These are phyloP conservation scores for Zingel zingel DNA, from an alignment of 2,113 vertebrate species.

Conservation along the genomic window DNA sequence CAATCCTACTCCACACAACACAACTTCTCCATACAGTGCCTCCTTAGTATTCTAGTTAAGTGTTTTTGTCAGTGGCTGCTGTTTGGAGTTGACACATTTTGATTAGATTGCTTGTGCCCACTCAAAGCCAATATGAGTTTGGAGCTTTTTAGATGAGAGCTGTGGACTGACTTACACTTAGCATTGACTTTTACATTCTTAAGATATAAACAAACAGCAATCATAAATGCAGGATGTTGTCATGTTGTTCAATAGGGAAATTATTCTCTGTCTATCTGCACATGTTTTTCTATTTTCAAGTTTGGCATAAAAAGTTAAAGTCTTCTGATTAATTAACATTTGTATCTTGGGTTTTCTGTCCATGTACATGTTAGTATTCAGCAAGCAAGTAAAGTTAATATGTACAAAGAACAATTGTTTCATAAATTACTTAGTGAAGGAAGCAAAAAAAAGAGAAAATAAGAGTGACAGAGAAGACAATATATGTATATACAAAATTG, in stretches of 20 bases:
- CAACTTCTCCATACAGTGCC: background rate
- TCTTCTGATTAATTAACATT: background rate
- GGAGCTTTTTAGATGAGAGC: background rate
- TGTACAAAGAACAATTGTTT: background rate
- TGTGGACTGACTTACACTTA: background rate
- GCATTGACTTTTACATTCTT: background rate
- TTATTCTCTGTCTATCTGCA: background rate
- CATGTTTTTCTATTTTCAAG: background rate
- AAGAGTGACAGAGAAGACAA: background rate
- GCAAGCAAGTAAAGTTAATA: background rate
- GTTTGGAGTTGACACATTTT: background rate
- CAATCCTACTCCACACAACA: background rate
- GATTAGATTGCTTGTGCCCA: background rate
- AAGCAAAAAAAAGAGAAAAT: background rate
- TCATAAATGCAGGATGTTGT: background rate
- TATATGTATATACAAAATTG: no score
- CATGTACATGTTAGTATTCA: background rate
- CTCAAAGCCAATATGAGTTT: background rate
- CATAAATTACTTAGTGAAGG: background rate
- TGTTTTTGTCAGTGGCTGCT: background rate
- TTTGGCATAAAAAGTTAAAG: background rate
- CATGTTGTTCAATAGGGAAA: background rate
- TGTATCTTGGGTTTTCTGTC: background rate
- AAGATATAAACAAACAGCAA: background rate
- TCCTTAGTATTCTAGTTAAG: no score